A percentile compares a stretch with the other conserved stretches of the same genome.
Conservation (phyloP, 2,113 vertebrate species). For the Dissostichus mawsoni region DNA sequence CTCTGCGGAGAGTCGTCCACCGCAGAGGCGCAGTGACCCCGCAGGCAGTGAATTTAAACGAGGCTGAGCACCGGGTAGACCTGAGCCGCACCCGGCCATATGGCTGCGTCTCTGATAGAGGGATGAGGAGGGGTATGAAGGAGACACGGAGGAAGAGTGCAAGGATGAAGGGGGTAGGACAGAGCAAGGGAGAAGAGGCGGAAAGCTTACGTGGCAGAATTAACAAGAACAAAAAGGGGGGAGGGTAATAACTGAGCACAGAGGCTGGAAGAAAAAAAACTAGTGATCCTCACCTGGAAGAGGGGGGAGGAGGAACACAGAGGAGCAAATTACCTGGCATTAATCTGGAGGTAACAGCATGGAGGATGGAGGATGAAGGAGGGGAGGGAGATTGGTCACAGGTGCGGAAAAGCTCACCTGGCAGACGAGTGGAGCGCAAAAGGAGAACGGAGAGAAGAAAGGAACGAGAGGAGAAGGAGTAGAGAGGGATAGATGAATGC, state of each 20-base stretch:
- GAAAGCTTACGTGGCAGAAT: slow-evolving; percentile 63
- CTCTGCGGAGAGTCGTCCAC: slow-evolving; percentile 46
- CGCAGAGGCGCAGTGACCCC: slow-evolving; percentile 68
- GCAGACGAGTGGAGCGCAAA: slow-evolving; percentile 15
- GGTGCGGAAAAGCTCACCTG: slow-evolving; percentile 59
- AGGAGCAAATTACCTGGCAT: slow-evolving; percentile 68
- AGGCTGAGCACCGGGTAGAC: slow-evolving; percentile 71
- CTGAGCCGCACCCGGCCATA: slow-evolving; percentile 76
- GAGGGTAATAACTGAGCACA: slow-evolving; percentile 7
- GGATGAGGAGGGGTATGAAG: slow-evolving; percentile 25
- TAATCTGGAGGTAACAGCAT: slow-evolving; percentile 64
- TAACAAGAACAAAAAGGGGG: slow-evolving; percentile 33
- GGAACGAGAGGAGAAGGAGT: slow-evolving; percentile 2
- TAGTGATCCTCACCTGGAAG: slow-evolving; percentile 46
- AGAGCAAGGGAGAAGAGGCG: slow-evolving; percentile 28
- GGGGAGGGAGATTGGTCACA: slow-evolving; percentile 30
- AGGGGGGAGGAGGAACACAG: slow-evolving; percentile 20
- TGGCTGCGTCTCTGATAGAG: slow-evolving; percentile 67
- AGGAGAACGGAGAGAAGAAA: slow-evolving; percentile 3
- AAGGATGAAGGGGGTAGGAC: slow-evolving; percentile 48
- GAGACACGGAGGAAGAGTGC: slow-evolving; percentile 18
- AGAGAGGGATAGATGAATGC: slow-evolving; percentile 5
- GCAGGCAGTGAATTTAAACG: slow-evolving; percentile 82
- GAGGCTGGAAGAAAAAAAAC: neutral
- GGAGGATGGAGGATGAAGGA: slow-evolving; percentile 24